Evolutionary conservation across 1,140 invertebrate genomes (phyloP).

Genomic region (Plodia interpunctella): DNA sequence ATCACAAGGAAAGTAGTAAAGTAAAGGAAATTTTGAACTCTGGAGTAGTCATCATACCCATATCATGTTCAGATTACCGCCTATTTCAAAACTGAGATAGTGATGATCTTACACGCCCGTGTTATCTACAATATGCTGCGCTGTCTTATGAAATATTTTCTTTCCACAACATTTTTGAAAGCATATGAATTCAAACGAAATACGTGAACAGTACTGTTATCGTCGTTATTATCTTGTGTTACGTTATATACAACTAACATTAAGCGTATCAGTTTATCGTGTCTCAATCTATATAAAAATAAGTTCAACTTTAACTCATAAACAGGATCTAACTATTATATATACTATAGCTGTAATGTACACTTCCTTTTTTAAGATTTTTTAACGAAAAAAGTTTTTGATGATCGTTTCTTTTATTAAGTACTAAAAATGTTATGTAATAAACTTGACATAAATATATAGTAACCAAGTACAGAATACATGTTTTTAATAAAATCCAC

Average conservation of each 20-base stretch:
- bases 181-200: background rate
- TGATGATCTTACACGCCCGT: constrained; percentile 1
- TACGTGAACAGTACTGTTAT: background rate
- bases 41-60: too few relatives aligned
- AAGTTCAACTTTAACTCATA: background rate
- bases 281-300: background rate
- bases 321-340: background rate
- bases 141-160: background rate
- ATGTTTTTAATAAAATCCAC: too few relatives aligned
- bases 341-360: background rate
- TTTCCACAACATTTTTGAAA: background rate
- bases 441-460: too few relatives aligned
- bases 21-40: too few relatives aligned
- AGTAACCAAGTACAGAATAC: too few relatives aligned
- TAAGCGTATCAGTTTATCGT: constrained; percentile 3
- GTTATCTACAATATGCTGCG: constrained; percentile 12
- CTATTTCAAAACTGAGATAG: too few relatives aligned
- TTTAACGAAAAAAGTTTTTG: too few relatives aligned
- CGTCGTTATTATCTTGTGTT: background rate
- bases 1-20: too few relatives aligned
- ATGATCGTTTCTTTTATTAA: too few relatives aligned
- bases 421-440: too few relatives aligned
- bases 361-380: too few relatives aligned
- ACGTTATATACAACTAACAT: background rate
- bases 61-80: too few relatives aligned